A percentile compares a stretch with the other conserved stretches of the same genome.
phyloP scores from a whole-genome alignment of 2,797 vertebrate genomes.

The Acanthopagrus latus region DNA sequence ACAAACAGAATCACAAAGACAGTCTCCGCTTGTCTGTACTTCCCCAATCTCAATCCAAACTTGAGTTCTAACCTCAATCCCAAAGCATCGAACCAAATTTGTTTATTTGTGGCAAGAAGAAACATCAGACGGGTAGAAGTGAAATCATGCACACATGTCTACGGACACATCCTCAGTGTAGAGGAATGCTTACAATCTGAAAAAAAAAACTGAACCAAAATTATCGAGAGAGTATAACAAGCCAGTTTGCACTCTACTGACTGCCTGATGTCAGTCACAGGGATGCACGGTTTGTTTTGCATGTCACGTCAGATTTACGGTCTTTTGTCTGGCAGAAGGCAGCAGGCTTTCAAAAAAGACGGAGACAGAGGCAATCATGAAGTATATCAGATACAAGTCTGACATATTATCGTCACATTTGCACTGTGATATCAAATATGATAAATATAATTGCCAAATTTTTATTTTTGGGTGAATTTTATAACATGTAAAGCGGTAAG shows the following conservation, averaged over 20 bases:
- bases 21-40: conserved; percentile 20
- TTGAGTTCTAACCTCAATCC: conserved; percentile 6
- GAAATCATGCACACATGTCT: neutral
- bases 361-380: neutral
- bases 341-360: conserved; percentile 8
- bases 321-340: conserved; percentile 12
- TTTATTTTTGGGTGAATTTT: too few species aligned
- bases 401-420: neutral
- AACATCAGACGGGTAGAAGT: conserved; percentile 11
- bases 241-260: conserved; percentile 1
- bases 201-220: conserved; percentile 28
- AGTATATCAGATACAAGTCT: neutral
- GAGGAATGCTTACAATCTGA: conserved; percentile 26
- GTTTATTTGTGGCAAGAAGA: conserved; percentile 16
- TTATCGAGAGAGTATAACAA: conserved; percentile 10
- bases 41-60: conserved; percentile 26
- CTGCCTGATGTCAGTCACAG: conserved; percentile 19
- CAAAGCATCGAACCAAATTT: conserved; percentile 25
- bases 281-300: conserved; percentile 23
- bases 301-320: conserved; percentile 18
- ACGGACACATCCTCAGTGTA: conserved; percentile 1
- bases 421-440: neutral
- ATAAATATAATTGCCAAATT: too few species aligned
- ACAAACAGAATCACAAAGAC: conserved; percentile 20
- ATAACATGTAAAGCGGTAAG: neutral